Evolutionary conservation across 1,140 invertebrate genomes (phyloP).

Genomic region (Mya arenaria): DNA sequence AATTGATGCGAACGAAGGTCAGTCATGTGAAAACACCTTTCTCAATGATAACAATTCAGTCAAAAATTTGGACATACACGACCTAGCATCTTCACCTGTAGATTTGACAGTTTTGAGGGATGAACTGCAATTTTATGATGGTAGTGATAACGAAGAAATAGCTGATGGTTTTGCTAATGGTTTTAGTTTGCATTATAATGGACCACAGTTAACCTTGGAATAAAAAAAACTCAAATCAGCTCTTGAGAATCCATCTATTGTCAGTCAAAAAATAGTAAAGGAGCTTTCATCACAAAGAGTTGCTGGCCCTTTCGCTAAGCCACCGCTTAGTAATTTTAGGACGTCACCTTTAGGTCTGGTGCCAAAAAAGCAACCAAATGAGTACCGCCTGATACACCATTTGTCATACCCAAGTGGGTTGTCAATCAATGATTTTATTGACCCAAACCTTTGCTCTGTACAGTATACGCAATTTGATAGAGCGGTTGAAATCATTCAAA

Average conservation of each 20-base stretch:
- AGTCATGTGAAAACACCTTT: too few species aligned
- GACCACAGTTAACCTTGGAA: background rate
- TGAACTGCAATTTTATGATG: background rate
- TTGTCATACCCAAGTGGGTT: slow-evolving; percentile 21
- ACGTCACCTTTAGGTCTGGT: slow-evolving; percentile 41
- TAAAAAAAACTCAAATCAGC: slow-evolving; percentile 29
- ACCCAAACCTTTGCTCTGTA: slow-evolving; percentile 41
- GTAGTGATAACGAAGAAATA: background rate
- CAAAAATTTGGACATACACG: too few species aligned
- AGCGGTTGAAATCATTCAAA: slow-evolving; percentile 44
- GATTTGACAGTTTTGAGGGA: background rate
- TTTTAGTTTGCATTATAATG: slow-evolving; percentile 14
- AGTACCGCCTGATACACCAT: slow-evolving; percentile 53
- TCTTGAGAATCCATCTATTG: background rate
- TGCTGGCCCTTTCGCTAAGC: slow-evolving; percentile 17
- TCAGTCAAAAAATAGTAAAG: slow-evolving; percentile 19
- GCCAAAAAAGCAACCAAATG: slow-evolving; percentile 19
- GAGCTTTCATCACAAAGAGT: slow-evolving; percentile 11
- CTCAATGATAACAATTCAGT: too few species aligned
- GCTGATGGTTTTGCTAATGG: slow-evolving; percentile 11
- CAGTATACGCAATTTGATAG: slow-evolving; percentile 53
- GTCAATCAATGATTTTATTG: slow-evolving; percentile 55
- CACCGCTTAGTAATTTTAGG: slow-evolving; percentile 10
- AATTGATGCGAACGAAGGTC: too few species aligned
- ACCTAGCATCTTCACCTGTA: background rate